phyloP scores from a whole-genome alignment of 2,113 vertebrate species.

The Tauraco erythrolophus region DNA sequence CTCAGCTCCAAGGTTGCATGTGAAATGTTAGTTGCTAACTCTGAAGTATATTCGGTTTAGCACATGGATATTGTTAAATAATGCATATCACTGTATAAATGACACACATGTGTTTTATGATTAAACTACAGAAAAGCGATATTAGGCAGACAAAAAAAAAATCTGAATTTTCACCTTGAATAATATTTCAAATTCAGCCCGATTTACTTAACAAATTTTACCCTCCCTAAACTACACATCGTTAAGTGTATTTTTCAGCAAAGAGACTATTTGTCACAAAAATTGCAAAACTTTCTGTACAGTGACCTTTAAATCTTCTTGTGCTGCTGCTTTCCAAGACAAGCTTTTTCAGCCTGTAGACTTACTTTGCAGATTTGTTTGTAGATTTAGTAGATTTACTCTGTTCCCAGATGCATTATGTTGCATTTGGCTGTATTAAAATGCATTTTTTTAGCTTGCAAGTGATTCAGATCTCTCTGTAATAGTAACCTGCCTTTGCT shows the following conservation, averaged over 20 bases:
- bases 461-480: neutral
- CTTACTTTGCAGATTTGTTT: conserved; percentile 47
- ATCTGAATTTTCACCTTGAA: neutral
- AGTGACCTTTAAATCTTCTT: conserved; percentile 31
- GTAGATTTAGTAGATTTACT: neutral
- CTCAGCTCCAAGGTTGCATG: neutral
- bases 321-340: conserved; percentile 16
- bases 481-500: neutral
- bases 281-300: neutral
- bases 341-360: conserved; percentile 4
- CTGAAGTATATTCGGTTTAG: neutral
- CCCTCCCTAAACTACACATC: neutral
- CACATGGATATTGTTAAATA: neutral
- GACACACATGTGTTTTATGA: neutral
- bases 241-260: neutral
- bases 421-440: conserved; percentile 41
- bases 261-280: neutral
- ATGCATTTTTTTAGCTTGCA: conserved; percentile 11
- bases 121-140: neutral
- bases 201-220: neutral
- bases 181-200: neutral
- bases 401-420: neutral
- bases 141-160: neutral
- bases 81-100: neutral
- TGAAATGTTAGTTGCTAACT: neutral